A percentile compares a stretch with the other conserved stretches of the same genome.
Conservation (phyloP, 2,888 invertebrate genomes). For the Acleris literana region DNA sequence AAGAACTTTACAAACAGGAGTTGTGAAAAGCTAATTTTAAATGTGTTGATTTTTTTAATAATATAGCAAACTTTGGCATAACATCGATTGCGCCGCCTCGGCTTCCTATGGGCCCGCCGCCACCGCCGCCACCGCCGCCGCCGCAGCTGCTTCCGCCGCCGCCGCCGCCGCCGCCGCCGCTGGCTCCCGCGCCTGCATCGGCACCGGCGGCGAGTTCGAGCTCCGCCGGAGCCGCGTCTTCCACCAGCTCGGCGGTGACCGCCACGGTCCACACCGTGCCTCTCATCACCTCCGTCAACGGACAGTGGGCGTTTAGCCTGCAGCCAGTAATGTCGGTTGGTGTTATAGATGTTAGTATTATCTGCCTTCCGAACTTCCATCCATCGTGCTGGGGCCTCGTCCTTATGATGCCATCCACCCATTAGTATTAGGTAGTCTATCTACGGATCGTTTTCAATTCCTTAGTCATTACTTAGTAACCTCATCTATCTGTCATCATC, state of each 20-base stretch:
- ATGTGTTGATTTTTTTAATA: neutral
- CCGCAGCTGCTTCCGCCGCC: conserved; percentile 37
- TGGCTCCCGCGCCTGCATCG: conserved; percentile 1
- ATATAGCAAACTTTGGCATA: conserved; percentile 35
- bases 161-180: conserved; percentile 60
- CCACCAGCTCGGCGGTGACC: conserved; percentile 41
- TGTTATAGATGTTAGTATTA: conserved; percentile 62
- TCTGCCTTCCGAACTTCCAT: no score
- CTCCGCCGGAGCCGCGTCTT: conserved; percentile 23
- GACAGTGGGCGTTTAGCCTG: conserved; percentile 77
- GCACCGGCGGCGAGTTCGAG: conserved; percentile 22
- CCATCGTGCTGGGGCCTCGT: no score
- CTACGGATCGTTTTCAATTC: no score
- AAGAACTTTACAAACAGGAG: no score
- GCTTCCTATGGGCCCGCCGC: conserved; percentile 40
- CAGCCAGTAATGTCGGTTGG: conserved; percentile 78
- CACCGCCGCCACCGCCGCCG: conserved; percentile 31
- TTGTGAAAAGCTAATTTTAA: neutral
- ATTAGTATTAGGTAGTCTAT: no score
- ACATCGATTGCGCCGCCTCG: conserved; percentile 59
- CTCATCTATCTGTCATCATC: no score
- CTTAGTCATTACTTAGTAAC: no score
- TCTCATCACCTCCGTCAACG: conserved; percentile 73
- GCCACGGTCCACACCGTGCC: conserved; percentile 72
- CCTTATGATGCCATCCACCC: no score